Base-by-base conservation (phyloP, 1,140 invertebrate species). In the Phthorimaea operculella region DNA sequence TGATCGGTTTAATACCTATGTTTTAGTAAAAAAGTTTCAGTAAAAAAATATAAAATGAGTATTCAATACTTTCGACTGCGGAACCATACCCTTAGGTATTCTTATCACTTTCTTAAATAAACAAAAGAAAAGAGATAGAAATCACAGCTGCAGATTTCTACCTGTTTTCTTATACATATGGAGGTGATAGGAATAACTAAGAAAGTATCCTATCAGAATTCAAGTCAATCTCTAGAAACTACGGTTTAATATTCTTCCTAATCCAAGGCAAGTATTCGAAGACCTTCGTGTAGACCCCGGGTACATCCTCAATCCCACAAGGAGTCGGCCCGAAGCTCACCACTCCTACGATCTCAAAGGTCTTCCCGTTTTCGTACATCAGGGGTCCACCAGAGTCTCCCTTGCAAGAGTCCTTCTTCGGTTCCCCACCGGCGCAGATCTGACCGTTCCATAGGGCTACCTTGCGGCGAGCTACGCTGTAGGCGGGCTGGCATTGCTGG, bases 241-340 rank as follows among this genome's bases (percentile, higher is more conserved):
- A 80, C 39, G 70, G 66, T 58, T 59, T 68, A 8, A 85, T 72
- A 16, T 76, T 68, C 5, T 47, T 66, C 5, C 66, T 51, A 52
- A 90, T 89, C 89, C 89, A 90, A 4, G 81, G 64, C 11, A 86
- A 52, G 58, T 90, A 90, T 50, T 80, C 66, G 48, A 72, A 79
- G 6, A 91, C 86, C 60, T 86, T 88, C 2, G 89, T 90, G 62
- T 91, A 91, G 6, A 91, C 86, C 1, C 88, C 89, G 0, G 90
- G 89, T 14, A 87, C 74, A 51, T 85, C 84, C 33, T 82, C 69
- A 1, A 74, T 59, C 0, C 88, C 90, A 66, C 90, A 91, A 0
- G 76, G 76, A 0, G 76, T 79, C 0, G 87, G 79, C 7, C 90
- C 90, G 70, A 88, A 91, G 63, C 89, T 90, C 6, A 91, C 89